phyloP scores from a whole-genome alignment of 2,888 invertebrate species.

The Biston stratarius region DNA sequence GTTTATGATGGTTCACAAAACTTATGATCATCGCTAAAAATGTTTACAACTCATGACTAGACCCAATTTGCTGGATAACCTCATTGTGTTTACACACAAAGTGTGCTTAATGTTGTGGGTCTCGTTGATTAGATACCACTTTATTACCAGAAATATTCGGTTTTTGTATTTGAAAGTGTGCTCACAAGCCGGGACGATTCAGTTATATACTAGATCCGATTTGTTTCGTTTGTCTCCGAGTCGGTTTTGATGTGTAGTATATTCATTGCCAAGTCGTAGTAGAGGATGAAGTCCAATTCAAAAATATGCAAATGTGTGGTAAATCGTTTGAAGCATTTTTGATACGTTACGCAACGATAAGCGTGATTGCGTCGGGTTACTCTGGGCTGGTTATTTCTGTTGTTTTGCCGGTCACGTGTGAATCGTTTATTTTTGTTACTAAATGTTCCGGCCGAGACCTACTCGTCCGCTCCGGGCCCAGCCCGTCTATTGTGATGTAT shows the following conservation, averaged over 20 bases:
- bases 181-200: constrained; percentile 11
- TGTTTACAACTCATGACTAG: constrained; percentile 23
- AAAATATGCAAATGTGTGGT: constrained; percentile 44
- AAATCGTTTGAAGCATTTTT: constrained; percentile 48
- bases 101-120: not conserved
- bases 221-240: constrained; percentile 22
- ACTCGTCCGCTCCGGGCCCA: constrained; percentile 32
- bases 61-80: constrained; percentile 16
- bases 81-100: constrained; percentile 14
- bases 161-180: constrained; percentile 7
- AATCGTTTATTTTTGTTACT: constrained; percentile 68
- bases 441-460: constrained; percentile 50
- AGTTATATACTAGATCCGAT: constrained; percentile 23
- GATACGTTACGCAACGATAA: constrained; percentile 55
- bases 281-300: constrained; percentile 52
- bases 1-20: constrained; percentile 27
- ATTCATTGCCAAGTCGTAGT: constrained; percentile 55
- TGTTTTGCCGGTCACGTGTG: constrained; percentile 65
- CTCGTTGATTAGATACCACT: constrained; percentile 3
- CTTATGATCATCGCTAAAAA: constrained; percentile 20
- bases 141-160: constrained; percentile 17
- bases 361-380: constrained; percentile 56
- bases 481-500: constrained; percentile 33
- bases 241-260: constrained; percentile 11
- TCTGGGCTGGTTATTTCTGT: constrained; percentile 62